phyloP scores from a whole-genome alignment of 2,797 vertebrate genomes.

The Girardinus metallicus region DNA sequence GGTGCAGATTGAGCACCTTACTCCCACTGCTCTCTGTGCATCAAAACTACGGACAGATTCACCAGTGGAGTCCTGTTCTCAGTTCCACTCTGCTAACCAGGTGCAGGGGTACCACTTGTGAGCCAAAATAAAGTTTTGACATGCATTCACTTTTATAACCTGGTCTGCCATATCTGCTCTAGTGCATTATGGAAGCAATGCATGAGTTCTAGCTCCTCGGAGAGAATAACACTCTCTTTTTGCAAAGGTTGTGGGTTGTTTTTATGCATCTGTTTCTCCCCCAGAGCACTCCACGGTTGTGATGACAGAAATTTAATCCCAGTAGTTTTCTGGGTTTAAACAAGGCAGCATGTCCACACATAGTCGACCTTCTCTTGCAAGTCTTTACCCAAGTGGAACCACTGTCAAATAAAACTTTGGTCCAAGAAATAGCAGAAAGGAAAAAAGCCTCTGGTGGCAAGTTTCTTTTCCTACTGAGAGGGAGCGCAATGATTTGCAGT shows the following conservation, averaged over 20 bases:
- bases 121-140: conserved; percentile 38
- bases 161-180: conserved; percentile 50
- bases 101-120: conserved; percentile 42
- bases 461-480: conserved; percentile 31
- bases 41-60: conserved; percentile 23
- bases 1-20: neutral
- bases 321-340: conserved; percentile 60
- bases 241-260: conserved; percentile 24
- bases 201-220: conserved; percentile 38
- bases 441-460: conserved; percentile 35
- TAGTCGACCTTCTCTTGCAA: conserved; percentile 42
- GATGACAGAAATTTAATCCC: conserved; percentile 67
- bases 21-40: neutral
- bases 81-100: conserved; percentile 68
- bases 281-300: conserved; percentile 40
- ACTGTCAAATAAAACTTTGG: conserved; percentile 59
- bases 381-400: conserved; percentile 61
- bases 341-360: conserved; percentile 49
- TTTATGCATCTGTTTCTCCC: conserved; percentile 33
- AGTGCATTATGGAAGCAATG: conserved; percentile 26
- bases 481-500: conserved; percentile 24
- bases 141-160: conserved; percentile 27
- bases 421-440: conserved; percentile 41
- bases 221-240: conserved; percentile 36
- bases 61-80: conserved; percentile 51